These are phyloP conservation scores for Smittia sp. DNA, from an alignment of 2,888 invertebrate species.

Conservation along the genomic window DNA sequence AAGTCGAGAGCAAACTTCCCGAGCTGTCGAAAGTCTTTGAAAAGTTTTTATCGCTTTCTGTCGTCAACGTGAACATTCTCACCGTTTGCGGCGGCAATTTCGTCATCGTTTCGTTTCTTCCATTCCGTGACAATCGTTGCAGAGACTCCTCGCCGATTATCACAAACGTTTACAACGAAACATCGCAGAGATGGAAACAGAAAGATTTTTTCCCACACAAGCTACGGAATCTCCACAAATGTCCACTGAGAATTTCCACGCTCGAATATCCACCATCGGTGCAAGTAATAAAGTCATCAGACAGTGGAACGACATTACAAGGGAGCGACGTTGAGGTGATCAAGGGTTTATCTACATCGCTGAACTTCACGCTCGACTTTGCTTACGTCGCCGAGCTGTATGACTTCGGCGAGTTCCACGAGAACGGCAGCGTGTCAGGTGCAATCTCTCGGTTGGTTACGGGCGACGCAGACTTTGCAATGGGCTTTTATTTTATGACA, in stretches of 20 bases:
- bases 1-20: too few species aligned
- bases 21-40: too few species aligned
- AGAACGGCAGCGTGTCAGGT: neutral
- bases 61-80: too few species aligned
- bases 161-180: neutral
- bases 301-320: neutral
- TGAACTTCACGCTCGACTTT: neutral
- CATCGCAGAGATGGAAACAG: too few species aligned
- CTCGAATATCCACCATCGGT: constrained; percentile 1
- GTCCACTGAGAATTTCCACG: neutral
- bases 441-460: neutral
- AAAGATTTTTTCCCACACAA: neutral
- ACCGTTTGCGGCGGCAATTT: too few species aligned
- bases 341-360: neutral
- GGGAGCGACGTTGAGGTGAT: constrained; percentile 16
- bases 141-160: neutral
- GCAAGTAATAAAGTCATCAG: neutral
- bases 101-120: neutral
- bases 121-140: neutral
- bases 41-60: too few species aligned
- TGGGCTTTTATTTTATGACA: constrained; percentile 15
- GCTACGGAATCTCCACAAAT: neutral
- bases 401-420: neutral
- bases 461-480: neutral
- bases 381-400: neutral